These are phyloP conservation scores for Anisognathus igniventris DNA, from an alignment of 2,797 vertebrate genomes.

Conservation along the genomic window DNA sequence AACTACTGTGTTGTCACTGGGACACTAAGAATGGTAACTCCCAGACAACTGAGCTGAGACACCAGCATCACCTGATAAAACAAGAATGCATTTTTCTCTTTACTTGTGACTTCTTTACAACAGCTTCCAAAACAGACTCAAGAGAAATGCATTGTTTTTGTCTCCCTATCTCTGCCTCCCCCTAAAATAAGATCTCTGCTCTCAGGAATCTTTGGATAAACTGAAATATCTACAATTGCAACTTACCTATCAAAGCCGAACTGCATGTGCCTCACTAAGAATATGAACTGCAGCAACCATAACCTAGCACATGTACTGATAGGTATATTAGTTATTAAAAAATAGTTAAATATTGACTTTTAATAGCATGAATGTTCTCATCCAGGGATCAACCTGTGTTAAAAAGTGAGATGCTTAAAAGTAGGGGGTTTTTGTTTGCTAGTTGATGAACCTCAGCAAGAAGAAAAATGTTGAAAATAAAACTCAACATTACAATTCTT, in stretches of 20 bases:
- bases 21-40: neutral
- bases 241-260: neutral
- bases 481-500: neutral
- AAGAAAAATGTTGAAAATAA: neutral
- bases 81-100: neutral
- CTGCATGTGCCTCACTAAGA: neutral
- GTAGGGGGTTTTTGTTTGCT: fast-evolving
- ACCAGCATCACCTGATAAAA: neutral
- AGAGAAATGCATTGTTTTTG: neutral
- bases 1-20: neutral
- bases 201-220: neutral
- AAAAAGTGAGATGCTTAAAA: neutral
- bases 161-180: neutral
- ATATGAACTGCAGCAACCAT: neutral
- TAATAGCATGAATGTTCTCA: neutral
- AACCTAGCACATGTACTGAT: neutral
- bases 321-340: neutral
- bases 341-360: neutral
- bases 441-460: neutral
- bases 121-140: neutral
- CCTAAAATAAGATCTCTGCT: neutral
- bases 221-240: neutral
- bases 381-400: neutral
- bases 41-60: neutral
- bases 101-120: neutral